phyloP scores from a whole-genome alignment of 2,113 vertebrate genomes.

The Eulemur rufifrons region DNA sequence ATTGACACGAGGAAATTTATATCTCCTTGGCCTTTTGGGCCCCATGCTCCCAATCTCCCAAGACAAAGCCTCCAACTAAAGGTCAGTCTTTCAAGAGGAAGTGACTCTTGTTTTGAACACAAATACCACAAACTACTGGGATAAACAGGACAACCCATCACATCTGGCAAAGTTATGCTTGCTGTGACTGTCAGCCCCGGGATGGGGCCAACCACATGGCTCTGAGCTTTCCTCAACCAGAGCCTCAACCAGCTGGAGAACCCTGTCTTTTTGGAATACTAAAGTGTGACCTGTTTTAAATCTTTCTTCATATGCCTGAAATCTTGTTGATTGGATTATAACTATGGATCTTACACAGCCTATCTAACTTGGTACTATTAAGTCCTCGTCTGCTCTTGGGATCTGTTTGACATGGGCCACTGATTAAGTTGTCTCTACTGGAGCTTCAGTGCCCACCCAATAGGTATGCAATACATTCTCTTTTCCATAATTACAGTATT shows the following conservation, averaged over 20 bases:
- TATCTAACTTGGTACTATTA: not conserved
- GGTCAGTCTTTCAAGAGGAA: not conserved
- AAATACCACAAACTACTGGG: not conserved
- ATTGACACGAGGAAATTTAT: not conserved
- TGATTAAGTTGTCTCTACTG: not conserved
- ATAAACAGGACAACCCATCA: not conserved
- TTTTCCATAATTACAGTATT: not conserved
- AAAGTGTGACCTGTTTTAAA: not conserved
- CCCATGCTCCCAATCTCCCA: not conserved
- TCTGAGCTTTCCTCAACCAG: not conserved
- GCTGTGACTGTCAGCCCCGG: not conserved
- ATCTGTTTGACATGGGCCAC: not conserved
- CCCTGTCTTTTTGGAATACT: not conserved
- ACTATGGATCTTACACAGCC: not conserved
- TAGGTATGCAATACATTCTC: not conserved
- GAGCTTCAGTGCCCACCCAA: not conserved
- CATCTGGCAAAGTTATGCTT: not conserved
- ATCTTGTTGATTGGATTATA: not conserved
- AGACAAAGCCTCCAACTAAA: not conserved
- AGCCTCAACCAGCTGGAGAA: not conserved
- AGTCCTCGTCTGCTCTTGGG: not conserved
- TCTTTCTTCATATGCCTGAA: slow-evolving; percentile 6
- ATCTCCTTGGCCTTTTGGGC: not conserved
- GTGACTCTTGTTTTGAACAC: not conserved
- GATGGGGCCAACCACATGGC: not conserved